phyloP scores from a whole-genome alignment of 1,140 invertebrate species.

The Lerema accius region DNA sequence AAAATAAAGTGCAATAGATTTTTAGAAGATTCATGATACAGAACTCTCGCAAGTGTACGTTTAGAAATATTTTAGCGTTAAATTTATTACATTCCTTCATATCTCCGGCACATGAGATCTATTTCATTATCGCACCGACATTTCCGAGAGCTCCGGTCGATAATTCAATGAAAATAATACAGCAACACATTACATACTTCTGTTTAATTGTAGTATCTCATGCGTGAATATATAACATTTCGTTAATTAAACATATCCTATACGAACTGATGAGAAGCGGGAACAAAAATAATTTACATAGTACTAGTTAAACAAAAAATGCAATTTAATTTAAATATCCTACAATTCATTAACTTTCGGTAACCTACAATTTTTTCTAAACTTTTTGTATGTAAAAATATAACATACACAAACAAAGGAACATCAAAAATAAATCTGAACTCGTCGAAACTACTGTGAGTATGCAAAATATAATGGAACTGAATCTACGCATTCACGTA shows the following conservation, averaged over 20 bases:
- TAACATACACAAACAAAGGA: slow-evolving; percentile 40
- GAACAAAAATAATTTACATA: slow-evolving; percentile 7
- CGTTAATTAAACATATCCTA: no score
- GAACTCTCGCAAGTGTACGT: slow-evolving; percentile 13
- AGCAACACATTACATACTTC: slow-evolving; percentile 34
- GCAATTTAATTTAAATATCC: slow-evolving; percentile 10
- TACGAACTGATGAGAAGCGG: background rate
- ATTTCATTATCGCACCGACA: slow-evolving; percentile 10
- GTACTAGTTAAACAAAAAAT: slow-evolving; percentile 14
- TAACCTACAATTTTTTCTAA: slow-evolving; percentile 10
- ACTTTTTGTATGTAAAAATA: slow-evolving; percentile 13
- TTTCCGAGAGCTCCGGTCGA: slow-evolving; percentile 31
- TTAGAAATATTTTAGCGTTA: background rate
- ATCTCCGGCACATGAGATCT: slow-evolving; percentile 7
- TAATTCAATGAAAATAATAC: slow-evolving; percentile 36
- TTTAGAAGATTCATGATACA: slow-evolving; percentile 13
- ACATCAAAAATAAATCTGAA: slow-evolving; percentile 40
- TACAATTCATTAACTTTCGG: slow-evolving; percentile 4
- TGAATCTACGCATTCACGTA: slow-evolving; percentile 35
- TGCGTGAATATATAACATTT: background rate
- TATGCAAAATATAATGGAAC: slow-evolving; percentile 30
- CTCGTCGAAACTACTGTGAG: slow-evolving; percentile 24
- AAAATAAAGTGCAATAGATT: slow-evolving; percentile 33
- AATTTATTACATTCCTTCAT: no score
- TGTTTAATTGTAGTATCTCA: slow-evolving; percentile 9